Conservation (phyloP, 2,888 invertebrate genomes). For the Tachina grossa region DNA sequence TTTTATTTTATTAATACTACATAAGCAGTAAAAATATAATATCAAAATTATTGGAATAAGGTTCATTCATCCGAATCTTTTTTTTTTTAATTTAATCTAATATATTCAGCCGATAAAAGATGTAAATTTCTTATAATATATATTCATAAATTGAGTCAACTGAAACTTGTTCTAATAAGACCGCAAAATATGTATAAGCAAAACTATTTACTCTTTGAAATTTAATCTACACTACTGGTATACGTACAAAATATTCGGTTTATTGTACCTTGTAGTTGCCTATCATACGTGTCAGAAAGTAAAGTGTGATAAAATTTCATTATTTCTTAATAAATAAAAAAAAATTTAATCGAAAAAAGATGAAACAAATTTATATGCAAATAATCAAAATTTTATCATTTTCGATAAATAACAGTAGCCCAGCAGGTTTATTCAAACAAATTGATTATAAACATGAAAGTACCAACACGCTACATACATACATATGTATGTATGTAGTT, state of each 20-base stretch:
- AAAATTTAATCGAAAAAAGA: slow-evolving; percentile 13
- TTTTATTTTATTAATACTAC: no score
- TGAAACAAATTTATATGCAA: slow-evolving; percentile 11
- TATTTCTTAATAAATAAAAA: slow-evolving; percentile 27
- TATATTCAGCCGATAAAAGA: no score
- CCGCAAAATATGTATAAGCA: no score
- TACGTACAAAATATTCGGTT: slow-evolving; percentile 2
- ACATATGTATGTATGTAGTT: no score
- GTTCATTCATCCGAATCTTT: no score
- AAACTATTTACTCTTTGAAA: neutral
- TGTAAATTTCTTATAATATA: no score
- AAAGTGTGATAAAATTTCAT: slow-evolving; percentile 46
- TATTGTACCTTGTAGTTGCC: neutral
- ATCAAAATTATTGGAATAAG: no score
- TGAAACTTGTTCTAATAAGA: neutral
- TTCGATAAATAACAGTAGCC: slow-evolving; percentile 25
- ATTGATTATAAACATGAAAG: slow-evolving; percentile 15
- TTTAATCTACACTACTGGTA: neutral
- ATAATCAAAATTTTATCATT: slow-evolving; percentile 25
- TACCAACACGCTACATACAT: neutral
- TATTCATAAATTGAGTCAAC: neutral
- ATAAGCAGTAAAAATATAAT: no score
- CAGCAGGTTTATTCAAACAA: slow-evolving; percentile 31
- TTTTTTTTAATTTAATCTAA: no score
- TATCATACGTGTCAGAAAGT: slow-evolving; percentile 11